Percentiles rank a stretch among this genome's conserved stretches.
Evolutionary conservation across 2,797 vertebrate genomes (phyloP).

Genomic region (Alosa sapidissima): DNA sequence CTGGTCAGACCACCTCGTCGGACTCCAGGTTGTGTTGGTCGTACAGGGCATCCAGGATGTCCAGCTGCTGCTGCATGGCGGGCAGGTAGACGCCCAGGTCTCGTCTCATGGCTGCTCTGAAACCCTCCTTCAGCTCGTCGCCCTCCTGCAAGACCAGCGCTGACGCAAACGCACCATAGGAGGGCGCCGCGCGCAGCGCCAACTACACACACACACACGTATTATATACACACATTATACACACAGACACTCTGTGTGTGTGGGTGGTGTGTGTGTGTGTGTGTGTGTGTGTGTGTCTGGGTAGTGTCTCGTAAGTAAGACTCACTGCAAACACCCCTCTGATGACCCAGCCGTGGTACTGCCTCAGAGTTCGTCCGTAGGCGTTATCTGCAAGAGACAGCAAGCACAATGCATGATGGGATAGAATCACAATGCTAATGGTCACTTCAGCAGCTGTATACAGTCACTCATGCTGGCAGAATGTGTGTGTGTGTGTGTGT

Average conservation of each 20-base stretch:
- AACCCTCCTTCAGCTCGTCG: slow-evolving; percentile 82
- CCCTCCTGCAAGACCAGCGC: slow-evolving; percentile 85
- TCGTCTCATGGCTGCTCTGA: slow-evolving; percentile 81
- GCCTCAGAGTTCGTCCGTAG: slow-evolving; percentile 91
- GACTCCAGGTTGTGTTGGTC: slow-evolving; percentile 93
- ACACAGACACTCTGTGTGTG: background rate
- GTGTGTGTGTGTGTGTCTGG: too few species aligned
- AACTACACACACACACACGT: slow-evolving; percentile 71
- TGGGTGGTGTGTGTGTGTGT: too few species aligned
- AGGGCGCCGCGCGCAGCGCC: slow-evolving; percentile 91
- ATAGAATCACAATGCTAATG: background rate
- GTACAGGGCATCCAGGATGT: slow-evolving; percentile 88
- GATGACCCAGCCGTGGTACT: slow-evolving; percentile 97
- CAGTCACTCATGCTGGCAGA: background rate
- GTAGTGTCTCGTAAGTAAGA: slow-evolving; percentile 42
- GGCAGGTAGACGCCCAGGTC: slow-evolving; percentile 91
- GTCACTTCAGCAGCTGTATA: too few species aligned
- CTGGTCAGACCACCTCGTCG: slow-evolving; percentile 97
- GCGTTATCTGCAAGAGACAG: slow-evolving; percentile 79
- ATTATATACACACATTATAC: background rate
- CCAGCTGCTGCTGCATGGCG: slow-evolving; percentile 92
- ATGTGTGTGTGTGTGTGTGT: background rate
- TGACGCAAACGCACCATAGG: slow-evolving; percentile 86
- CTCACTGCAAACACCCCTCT: slow-evolving; percentile 96
- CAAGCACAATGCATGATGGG: background rate